Conservation (phyloP, 35 echinoderm and acorn worm species). For the Lytechinus variegatus region DNA sequence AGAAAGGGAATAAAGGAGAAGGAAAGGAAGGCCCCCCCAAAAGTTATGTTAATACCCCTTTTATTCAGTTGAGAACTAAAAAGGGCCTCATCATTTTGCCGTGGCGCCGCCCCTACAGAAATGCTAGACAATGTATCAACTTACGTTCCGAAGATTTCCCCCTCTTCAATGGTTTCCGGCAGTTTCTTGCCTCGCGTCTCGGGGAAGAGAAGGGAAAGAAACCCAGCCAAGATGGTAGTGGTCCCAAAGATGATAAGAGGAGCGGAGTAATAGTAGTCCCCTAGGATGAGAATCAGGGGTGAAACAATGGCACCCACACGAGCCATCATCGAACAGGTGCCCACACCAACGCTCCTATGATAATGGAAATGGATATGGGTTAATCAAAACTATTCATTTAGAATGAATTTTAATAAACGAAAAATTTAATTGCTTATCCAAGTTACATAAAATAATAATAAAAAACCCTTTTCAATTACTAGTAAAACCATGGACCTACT, state of each 20-base stretch:
- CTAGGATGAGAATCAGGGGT: constrained; percentile 69
- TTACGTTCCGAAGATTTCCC: constrained; percentile 72
- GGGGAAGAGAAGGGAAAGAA: constrained; percentile 63
- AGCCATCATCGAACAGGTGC: constrained; percentile 61
- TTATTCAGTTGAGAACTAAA: no score
- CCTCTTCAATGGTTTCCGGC: constrained; percentile 80
- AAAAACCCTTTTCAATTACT: no score
- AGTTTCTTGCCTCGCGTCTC: constrained; percentile 65
- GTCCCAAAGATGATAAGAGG: constrained; percentile 74
- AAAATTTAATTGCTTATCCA: no score
- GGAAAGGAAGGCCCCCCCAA: no score
- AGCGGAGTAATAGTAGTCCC: constrained; percentile 65
- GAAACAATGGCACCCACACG: constrained; percentile 57
- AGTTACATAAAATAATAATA: no score
- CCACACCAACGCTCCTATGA: constrained; percentile 60
- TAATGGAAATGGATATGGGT: not conserved
- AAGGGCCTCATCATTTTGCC: no score
- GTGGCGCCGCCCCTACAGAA: no score
- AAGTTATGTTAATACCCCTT: no score
- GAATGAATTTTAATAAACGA: no score
- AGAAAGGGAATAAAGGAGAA: no score
- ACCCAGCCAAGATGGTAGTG: constrained; percentile 64
- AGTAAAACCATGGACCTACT: no score
- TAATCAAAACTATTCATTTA: no score
- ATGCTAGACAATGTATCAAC: not conserved